Conservation (phyloP, 1,140 invertebrate genomes). For the Onthophagus taurus region DNA sequence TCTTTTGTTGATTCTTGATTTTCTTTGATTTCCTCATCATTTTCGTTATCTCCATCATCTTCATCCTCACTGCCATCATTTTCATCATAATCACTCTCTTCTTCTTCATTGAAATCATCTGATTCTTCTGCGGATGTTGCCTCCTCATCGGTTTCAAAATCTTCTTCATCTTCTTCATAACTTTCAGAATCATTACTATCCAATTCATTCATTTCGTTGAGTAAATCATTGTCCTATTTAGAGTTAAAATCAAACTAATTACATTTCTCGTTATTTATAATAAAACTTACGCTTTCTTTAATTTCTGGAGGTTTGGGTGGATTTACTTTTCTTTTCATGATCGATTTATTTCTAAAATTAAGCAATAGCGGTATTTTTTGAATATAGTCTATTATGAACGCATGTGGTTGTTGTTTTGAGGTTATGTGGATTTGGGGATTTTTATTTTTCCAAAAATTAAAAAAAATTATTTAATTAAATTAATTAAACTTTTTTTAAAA, state of each 20-base stretch:
- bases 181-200: slow-evolving; percentile 46
- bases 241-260: not conserved
- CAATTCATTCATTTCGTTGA: slow-evolving; percentile 29
- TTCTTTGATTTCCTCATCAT: slow-evolving; percentile 29
- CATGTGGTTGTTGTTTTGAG: no score
- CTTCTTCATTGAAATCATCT: slow-evolving; percentile 23
- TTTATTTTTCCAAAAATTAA: no score
- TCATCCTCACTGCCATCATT: slow-evolving; percentile 20
- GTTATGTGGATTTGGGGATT: no score
- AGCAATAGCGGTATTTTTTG: no score
- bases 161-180: slow-evolving; percentile 38
- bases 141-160: slow-evolving; percentile 26
- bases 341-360: no score
- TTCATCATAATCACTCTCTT: slow-evolving; percentile 22
- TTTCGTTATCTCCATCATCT: slow-evolving; percentile 27
- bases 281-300: not conserved
- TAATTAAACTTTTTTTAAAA: no score
- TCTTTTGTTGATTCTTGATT: slow-evolving; percentile 19
- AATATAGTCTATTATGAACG: no score
- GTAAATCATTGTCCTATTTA: slow-evolving; percentile 18
- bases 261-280: not conserved
- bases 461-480: no score
- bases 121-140: slow-evolving; percentile 18
- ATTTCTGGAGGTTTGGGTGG: no score
- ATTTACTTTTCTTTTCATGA: no score